Base-by-base conservation (phyloP, 2,113 vertebrate genomes). In the Triplophysa rosa region DNA sequence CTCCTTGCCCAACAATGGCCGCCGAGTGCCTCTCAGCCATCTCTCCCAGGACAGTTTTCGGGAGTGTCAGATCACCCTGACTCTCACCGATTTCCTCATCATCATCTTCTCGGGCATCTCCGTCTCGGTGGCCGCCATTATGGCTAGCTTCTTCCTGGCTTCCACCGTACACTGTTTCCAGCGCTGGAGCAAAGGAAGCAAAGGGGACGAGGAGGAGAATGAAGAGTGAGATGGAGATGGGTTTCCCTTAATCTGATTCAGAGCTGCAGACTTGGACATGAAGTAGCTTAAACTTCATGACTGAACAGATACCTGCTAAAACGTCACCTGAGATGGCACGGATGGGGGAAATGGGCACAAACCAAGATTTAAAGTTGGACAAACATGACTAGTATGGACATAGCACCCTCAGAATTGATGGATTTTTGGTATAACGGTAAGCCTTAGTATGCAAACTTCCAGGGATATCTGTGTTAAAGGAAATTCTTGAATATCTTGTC, bases 31-130 rank as follows among this genome's bases (percentile, higher is more conserved):
- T 67, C 94, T 99, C 86, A 94, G 88, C 0, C 95, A 97, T 89
- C 92, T 99, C 74, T 97, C 97, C 0, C 95, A 95, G 89, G 94
- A 96, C 93, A 99, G 98, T 89, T 99, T 99, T 86, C 95, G 94
- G 4, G 96, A 97, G 87, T 99, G 98, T 90, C 96, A 94, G 88
- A 94, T 95, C 82, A 95, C 90, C 61, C 92, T 99, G 86, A 98
- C 96, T 1, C 85, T 99, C 84, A 98, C 95, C 0, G 98, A 99
- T 91, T 94, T 98, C 82, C 93, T 98, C 58, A 97, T 99, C 91
- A 98, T 99, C 90, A 95, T 98, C 88, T 99, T 99, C 91, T 99
- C 98, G 0, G 98, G 98, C n/a, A 97, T 98, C 13, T 97, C 94
- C 0, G 97, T 99, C 83, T 99, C 97, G 45, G 94, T 99, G 4